Evolutionary conservation across 2,888 invertebrate species (phyloP).

Genomic region (Amphipoea lucens): DNA sequence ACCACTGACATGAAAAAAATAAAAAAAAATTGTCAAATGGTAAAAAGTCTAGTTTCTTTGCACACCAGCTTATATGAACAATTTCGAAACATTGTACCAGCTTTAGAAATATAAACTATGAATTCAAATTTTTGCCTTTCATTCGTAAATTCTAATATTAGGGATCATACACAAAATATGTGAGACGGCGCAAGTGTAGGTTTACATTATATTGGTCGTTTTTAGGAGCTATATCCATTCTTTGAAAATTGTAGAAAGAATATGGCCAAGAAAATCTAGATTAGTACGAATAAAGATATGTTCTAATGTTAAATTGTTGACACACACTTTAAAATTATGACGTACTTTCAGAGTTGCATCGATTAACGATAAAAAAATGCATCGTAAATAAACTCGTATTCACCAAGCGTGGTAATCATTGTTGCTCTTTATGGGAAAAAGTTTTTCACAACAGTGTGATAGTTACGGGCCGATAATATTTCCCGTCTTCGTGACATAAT

Average conservation of each 20-base stretch:
- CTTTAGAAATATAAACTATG: slow-evolving; percentile 57
- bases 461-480: background rate
- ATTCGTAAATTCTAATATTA: slow-evolving; percentile 61
- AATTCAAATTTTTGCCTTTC: slow-evolving; percentile 59
- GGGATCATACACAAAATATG: slow-evolving; percentile 58
- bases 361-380: background rate
- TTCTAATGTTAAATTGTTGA: background rate
- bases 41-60: slow-evolving; percentile 50
- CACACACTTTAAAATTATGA: background rate
- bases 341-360: background rate
- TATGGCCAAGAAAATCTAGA: background rate
- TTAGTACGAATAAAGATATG: background rate
- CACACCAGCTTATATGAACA: slow-evolving; percentile 65
- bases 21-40: background rate
- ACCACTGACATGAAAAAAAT: background rate
- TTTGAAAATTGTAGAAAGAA: background rate
- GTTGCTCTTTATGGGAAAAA: background rate
- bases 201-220: slow-evolving; percentile 17
- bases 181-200: background rate
- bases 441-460: background rate
- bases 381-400: background rate
- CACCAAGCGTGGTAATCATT: background rate
- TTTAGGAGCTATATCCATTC: background rate
- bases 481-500: slow-evolving; percentile 36
- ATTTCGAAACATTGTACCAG: slow-evolving; percentile 63